Conservation (phyloP, 2,888 invertebrate genomes). For the Ashinkailepas kermadecensis region DNA sequence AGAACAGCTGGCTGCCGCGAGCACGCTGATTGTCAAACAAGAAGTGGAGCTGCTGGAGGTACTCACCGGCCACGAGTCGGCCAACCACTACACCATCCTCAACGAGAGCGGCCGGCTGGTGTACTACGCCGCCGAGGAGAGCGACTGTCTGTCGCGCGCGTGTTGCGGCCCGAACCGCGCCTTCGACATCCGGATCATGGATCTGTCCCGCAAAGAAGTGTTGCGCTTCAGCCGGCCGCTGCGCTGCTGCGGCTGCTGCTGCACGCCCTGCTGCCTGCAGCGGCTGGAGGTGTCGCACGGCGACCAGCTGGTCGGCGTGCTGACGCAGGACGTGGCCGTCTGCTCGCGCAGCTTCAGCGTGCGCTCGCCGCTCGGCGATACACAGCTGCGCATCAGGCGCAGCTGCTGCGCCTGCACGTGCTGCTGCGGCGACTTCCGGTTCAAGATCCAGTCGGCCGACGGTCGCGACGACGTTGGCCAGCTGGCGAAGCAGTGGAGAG, state of each 20-base stretch:
- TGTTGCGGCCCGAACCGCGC: slow-evolving; percentile 27
- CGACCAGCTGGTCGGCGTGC: background rate
- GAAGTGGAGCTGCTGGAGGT: slow-evolving; percentile 26
- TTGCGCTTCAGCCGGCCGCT: slow-evolving; percentile 22
- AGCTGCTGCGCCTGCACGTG: background rate
- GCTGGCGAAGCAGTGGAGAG: slow-evolving; percentile 84
- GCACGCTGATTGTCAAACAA: slow-evolving; percentile 25
- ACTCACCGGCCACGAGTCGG: slow-evolving; percentile 26
- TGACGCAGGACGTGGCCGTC: background rate
- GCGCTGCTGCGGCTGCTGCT: slow-evolving; percentile 11
- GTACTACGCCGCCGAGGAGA: slow-evolving; percentile 27
- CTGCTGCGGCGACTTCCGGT: background rate
- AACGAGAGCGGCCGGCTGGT: slow-evolving; percentile 25
- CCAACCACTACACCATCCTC: slow-evolving; percentile 25
- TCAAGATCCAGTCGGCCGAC: slow-evolving; percentile 50
- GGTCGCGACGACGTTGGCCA: slow-evolving; percentile 68
- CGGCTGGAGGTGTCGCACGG: background rate
- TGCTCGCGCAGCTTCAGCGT: background rate
- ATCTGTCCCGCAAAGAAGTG: slow-evolving; percentile 20
- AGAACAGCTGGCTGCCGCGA: slow-evolving; percentile 23
- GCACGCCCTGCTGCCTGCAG: slow-evolving; percentile 19
- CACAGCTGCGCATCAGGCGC: background rate
- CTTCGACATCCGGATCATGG: slow-evolving; percentile 26
- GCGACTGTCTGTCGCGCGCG: slow-evolving; percentile 16
- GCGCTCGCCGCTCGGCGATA: background rate